These are phyloP conservation scores for Macrobrachium nipponense DNA, from an alignment of 1,140 invertebrate genomes.

Conservation along the genomic window DNA sequence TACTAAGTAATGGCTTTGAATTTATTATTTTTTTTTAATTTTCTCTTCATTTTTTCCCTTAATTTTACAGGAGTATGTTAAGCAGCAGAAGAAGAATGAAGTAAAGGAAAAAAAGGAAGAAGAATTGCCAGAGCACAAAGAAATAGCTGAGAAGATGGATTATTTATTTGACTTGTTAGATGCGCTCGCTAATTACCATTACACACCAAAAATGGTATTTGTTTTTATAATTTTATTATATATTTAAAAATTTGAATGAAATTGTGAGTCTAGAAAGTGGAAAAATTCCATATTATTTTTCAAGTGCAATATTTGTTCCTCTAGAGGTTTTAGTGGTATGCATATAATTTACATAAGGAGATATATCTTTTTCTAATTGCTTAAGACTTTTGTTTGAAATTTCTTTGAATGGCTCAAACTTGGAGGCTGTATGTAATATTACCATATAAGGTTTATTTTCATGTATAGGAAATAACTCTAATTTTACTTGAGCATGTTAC, in stretches of 20 bases:
- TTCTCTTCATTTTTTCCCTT: slow-evolving; percentile 13
- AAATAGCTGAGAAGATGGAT: slow-evolving; percentile 83
- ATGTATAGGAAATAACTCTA: too few species aligned
- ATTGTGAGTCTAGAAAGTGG: background rate
- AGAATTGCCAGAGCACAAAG: slow-evolving; percentile 78
- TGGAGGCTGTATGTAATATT: too few species aligned
- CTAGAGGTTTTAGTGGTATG: too few species aligned
- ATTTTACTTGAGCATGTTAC: too few species aligned
- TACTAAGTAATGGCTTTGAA: too few species aligned
- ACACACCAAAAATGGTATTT: slow-evolving; percentile 86
- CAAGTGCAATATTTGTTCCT: too few species aligned
- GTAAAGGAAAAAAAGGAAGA: slow-evolving; percentile 71
- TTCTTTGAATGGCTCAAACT: too few species aligned
- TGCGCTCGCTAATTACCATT: slow-evolving; percentile 93
- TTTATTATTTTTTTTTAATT: too few species aligned
- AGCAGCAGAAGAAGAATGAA: slow-evolving; percentile 77
- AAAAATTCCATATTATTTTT: slow-evolving; percentile 9
- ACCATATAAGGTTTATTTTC: too few species aligned
- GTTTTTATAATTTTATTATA: slow-evolving; percentile 46
- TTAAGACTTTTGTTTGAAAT: too few species aligned
- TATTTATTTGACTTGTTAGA: slow-evolving; percentile 89
- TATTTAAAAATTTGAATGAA: slow-evolving; percentile 22
- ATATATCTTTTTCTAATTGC: too few species aligned
- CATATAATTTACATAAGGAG: too few species aligned
- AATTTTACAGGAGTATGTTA: slow-evolving; percentile 80